Conservation (phyloP, 2,888 invertebrate species). For the Xestia sexstrigata region DNA sequence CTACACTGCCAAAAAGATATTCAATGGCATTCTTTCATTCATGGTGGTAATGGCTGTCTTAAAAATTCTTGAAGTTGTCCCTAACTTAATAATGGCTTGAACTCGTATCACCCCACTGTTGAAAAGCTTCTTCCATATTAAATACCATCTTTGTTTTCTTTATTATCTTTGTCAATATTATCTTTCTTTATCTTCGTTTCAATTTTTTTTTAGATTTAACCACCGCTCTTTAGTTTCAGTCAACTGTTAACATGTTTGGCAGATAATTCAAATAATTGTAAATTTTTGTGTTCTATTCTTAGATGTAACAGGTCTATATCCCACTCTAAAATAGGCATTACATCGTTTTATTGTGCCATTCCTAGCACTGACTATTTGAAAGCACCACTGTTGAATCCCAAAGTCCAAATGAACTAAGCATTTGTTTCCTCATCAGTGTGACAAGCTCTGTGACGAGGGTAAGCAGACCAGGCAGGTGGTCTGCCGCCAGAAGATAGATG, state of each 20-base stretch:
- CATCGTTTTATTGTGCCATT: background rate
- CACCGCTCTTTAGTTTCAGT: background rate
- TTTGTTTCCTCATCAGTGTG: conserved; percentile 91
- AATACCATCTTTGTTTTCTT: background rate
- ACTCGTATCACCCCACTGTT: too few species aligned
- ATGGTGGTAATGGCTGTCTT: background rate
- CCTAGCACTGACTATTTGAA: background rate
- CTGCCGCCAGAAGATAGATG: conserved; percentile 93
- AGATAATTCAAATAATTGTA: background rate
- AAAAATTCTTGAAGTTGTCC: too few species aligned
- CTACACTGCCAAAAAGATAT: background rate
- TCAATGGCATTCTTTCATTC: background rate
- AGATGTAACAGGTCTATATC: background rate
- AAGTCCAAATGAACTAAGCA: background rate
- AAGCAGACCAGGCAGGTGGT: conserved; percentile 94
- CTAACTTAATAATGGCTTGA: too few species aligned
- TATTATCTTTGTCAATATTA: too few species aligned
- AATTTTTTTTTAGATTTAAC: background rate
- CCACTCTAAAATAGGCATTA: background rate
- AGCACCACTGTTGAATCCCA: background rate
- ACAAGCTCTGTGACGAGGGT: conserved; percentile 97
- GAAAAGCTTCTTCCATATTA: too few species aligned
- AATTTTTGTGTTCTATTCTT: background rate
- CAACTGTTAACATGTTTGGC: background rate
- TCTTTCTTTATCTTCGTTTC: background rate